Percentiles rank a stretch among this genome's conserved stretches.
Conservation (phyloP, 2,797 vertebrate genomes). For the Nothura maculosa region DNA sequence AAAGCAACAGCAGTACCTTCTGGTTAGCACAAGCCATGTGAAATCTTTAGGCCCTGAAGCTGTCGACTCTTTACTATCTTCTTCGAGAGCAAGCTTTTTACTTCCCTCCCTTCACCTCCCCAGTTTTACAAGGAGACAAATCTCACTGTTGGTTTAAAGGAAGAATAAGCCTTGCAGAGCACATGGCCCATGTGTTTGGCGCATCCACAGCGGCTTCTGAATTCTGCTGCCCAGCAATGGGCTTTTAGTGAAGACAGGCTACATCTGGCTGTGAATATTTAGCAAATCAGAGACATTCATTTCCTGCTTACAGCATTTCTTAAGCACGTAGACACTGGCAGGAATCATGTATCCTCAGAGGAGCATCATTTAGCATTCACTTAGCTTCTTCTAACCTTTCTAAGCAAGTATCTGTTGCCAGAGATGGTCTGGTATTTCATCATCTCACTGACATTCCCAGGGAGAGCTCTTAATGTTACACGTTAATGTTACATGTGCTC, state of each 20-base stretch:
- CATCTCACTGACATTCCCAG: neutral
- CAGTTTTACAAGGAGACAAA: neutral
- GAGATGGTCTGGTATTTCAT: slow-evolving; percentile 14
- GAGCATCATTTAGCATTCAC: neutral
- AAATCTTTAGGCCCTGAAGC: neutral
- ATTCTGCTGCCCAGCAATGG: neutral
- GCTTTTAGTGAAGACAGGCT: neutral
- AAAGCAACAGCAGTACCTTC: neutral
- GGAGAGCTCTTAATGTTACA: neutral
- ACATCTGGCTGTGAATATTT: neutral
- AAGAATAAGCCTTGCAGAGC: neutral
- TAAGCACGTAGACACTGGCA: neutral
- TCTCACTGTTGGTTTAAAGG: neutral
- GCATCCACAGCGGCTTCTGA: neutral
- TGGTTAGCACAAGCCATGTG: neutral
- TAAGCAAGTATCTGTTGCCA: neutral
- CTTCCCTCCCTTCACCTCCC: neutral
- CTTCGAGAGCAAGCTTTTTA: neutral
- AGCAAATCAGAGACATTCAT: neutral
- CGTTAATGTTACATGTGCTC: neutral
- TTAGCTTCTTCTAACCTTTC: slow-evolving; percentile 45
- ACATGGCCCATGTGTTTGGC: neutral
- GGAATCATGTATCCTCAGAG: neutral
- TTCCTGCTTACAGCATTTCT: neutral
- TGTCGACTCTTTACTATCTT: neutral